Base-by-base conservation (phyloP, 2,113 vertebrate species). In the Mellivora capensis region DNA sequence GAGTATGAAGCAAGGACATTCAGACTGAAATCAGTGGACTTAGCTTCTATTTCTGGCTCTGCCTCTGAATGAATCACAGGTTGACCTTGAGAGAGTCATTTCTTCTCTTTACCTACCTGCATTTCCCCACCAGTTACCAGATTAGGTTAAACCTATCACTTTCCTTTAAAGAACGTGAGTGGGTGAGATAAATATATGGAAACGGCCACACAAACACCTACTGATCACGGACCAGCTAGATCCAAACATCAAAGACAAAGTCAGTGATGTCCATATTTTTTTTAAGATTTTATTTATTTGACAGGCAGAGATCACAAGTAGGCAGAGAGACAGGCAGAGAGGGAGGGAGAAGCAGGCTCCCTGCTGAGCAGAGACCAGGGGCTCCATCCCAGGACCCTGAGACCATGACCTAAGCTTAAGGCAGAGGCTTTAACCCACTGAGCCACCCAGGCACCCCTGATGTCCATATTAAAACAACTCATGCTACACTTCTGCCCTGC, bases 51-150 rank as follows among this genome's bases (percentile, higher is more conserved):
- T 84, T 93, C 76, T 83, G 54, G 37, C 23, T 93, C 84, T 64
- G 47, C 6, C 61, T 74, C 37, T 52, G 64, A 89, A 89, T 34
- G 31, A 96, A 94, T 96, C 49, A 97, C 67, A 90, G 13, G 13
- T 6, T 87, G 82, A 84, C 88, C 85, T 96, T 93, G 77, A 93
- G 47, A 72, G 91, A 97, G 57, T 95, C n/a, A 82, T 74, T 77
- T 85, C 52, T 76, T n/a, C 44, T 61, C 44, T 90, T 74, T 90
- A 13, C 87, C 67, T 61, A 87, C 9, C 39, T 85, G 5, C 44
- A 34, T 76, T 59, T 71, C 42, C 69, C 77, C 21, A 84, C 27
- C 31, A 62, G n/a, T 72, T 52, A 44, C 25, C 96, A 39, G 34
- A n/a, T 57, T 74, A 76, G n/a, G 20, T 49, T 59, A 95, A 95